These are phyloP conservation scores for Chromis chromis DNA, from an alignment of 2,797 vertebrate genomes.

Conservation along the genomic window DNA sequence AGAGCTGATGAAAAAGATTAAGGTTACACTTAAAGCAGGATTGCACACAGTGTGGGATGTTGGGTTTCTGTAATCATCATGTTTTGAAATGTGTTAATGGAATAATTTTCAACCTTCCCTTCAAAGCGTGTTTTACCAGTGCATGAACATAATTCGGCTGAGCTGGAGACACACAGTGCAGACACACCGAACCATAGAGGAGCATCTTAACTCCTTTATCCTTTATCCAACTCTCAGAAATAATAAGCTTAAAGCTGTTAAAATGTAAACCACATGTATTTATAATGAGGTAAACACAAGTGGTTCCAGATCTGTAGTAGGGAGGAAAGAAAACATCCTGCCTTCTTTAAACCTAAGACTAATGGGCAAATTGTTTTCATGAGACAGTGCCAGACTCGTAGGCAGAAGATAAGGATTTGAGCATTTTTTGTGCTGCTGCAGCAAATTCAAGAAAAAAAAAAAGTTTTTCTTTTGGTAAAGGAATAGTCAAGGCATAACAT, in stretches of 20 bases:
- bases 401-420: conserved; percentile 57
- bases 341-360: conserved; percentile 56
- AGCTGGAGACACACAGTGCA: conserved; percentile 19
- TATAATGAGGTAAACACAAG: conserved; percentile 65
- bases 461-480: conserved; percentile 35
- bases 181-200: conserved; percentile 33
- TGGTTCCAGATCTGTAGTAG: conserved; percentile 41
- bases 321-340: conserved; percentile 5
- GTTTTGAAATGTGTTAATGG: conserved; percentile 44
- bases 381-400: conserved; percentile 57
- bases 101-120: conserved; percentile 24
- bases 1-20: conserved; percentile 34
- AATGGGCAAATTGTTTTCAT: conserved; percentile 60
- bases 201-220: conserved; percentile 43
- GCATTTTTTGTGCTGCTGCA: conserved; percentile 55
- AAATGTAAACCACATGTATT: conserved; percentile 47
- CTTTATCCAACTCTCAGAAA: conserved; percentile 47
- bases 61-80: conserved; percentile 25
- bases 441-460: conserved; percentile 26
- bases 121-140: conserved; percentile 26
- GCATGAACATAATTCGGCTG: conserved; percentile 30
- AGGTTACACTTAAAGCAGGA: conserved; percentile 16
- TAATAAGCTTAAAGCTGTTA: conserved; percentile 56
- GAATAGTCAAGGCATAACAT: conserved; percentile 41
- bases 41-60: conserved; percentile 11